These are phyloP conservation scores for Seriola rivoliana DNA, from an alignment of 2,113 vertebrate genomes.

Conservation along the genomic window DNA sequence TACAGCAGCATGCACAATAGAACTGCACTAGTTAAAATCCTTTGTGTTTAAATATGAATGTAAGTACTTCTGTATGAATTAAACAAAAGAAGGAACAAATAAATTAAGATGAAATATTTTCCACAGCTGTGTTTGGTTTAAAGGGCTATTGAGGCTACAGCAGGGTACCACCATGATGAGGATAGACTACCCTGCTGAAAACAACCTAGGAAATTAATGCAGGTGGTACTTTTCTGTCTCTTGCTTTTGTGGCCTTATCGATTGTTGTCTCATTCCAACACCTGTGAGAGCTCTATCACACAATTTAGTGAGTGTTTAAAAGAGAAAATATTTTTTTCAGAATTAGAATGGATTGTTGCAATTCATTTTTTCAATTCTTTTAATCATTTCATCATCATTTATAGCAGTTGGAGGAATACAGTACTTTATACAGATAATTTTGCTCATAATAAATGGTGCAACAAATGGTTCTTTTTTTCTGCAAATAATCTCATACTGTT, in stretches of 20 bases:
- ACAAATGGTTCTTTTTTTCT: not conserved
- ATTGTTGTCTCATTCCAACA: conserved; percentile 56
- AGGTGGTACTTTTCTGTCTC: conserved; percentile 58
- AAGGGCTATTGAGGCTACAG: conserved; percentile 39
- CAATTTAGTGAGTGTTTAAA: conserved; percentile 41
- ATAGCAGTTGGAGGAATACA: not conserved
- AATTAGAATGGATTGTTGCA: not conserved
- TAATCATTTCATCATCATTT: not conserved
- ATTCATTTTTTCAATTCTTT: not conserved
- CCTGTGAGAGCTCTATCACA: conserved; percentile 47
- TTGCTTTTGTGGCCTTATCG: conserved; percentile 52
- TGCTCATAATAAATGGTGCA: not conserved
- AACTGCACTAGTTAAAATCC: not conserved
- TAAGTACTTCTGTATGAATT: not conserved
- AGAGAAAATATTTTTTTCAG: conserved; percentile 18
- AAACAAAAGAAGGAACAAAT: conserved; percentile 31
- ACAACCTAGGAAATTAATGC: conserved; percentile 46
- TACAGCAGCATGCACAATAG: not conserved
- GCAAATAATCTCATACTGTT: conserved; percentile 13
- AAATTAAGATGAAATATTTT: conserved; percentile 53
- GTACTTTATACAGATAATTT: not conserved
- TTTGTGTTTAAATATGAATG: conserved; percentile 1
- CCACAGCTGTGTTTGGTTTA: conserved; percentile 55
- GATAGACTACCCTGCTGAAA: conserved; percentile 40
- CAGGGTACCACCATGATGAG: conserved; percentile 46